A percentile compares a stretch with the other conserved stretches of the same genome.
phyloP scores from a whole-genome alignment of 2,888 invertebrate genomes.

The Nineta flava region DNA sequence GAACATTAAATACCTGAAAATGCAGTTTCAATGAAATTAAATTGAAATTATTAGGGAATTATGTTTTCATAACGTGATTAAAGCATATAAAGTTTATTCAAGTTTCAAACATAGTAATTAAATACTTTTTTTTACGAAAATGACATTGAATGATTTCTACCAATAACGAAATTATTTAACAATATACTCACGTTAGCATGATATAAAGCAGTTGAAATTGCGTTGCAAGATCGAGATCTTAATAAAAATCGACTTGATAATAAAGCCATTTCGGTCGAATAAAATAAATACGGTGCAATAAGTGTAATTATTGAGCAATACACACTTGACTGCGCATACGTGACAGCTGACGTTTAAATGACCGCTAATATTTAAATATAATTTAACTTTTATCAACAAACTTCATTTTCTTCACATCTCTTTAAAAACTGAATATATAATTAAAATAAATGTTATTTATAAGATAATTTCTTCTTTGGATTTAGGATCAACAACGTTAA shows the following conservation, averaged over 20 bases:
- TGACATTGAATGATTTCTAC: not conserved
- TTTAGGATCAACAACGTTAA: too few species aligned
- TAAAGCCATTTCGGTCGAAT: not conserved
- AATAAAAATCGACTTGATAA: not conserved
- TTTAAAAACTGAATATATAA: too few species aligned
- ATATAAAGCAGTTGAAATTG: not conserved
- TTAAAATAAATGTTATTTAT: too few species aligned
- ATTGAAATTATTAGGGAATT: not conserved
- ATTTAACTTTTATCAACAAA: too few species aligned
- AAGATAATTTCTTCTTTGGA: too few species aligned
- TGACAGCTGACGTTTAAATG: too few species aligned
- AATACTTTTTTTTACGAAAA: not conserved
- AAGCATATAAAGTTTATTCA: not conserved
- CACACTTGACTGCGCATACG: too few species aligned
- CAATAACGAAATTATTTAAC: too few species aligned
- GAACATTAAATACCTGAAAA: not conserved
- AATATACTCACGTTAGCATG: conserved; percentile 4
- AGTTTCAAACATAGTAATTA: not conserved
- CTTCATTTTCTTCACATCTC: too few species aligned
- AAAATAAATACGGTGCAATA: too few species aligned
- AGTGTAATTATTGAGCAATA: too few species aligned
- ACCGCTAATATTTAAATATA: too few species aligned
- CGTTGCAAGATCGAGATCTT: conserved; percentile 2
- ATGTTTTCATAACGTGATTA: not conserved
- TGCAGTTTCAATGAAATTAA: not conserved